Conservation (phyloP, 2,797 vertebrate genomes). For the Meda fulgida region DNA sequence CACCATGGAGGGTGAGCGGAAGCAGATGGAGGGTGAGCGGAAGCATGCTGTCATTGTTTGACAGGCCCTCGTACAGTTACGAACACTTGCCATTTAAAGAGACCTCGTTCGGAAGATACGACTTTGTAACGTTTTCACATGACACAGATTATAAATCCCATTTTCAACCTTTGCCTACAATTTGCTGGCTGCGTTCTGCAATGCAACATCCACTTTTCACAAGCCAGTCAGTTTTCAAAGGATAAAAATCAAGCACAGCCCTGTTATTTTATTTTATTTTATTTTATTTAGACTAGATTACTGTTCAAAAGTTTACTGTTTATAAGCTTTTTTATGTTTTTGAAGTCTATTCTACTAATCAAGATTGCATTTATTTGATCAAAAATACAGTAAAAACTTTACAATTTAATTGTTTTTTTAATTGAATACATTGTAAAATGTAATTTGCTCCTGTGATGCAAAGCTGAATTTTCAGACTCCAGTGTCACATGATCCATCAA, state of each 20-base stretch:
- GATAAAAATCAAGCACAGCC: neutral
- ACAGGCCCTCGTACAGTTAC: conserved; percentile 10
- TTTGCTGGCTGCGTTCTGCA: neutral
- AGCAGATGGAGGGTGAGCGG: conserved; percentile 21
- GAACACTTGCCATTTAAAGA: conserved; percentile 12
- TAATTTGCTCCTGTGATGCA: too few relatives aligned
- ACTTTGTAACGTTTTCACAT: neutral
- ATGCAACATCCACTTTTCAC: neutral
- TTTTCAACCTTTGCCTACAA: neutral
- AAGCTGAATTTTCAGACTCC: too few relatives aligned
- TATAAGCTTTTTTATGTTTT: neutral
- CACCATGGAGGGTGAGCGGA: conserved; percentile 10
- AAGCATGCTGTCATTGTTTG: conserved; percentile 38
- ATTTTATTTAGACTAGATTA: neutral
- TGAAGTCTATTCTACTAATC: neutral
- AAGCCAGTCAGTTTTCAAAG: neutral
- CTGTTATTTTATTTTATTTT: neutral
- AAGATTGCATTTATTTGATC: neutral
- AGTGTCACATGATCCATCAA: too few relatives aligned
- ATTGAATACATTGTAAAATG: neutral
- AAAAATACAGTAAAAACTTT: neutral
- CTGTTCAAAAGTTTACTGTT: neutral
- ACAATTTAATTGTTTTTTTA: too few relatives aligned
- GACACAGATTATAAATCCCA: too few relatives aligned
- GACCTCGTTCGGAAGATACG: neutral